These are phyloP conservation scores for Tringa solitaria DNA, from an alignment of 2,113 vertebrate species.

Conservation along the genomic window DNA sequence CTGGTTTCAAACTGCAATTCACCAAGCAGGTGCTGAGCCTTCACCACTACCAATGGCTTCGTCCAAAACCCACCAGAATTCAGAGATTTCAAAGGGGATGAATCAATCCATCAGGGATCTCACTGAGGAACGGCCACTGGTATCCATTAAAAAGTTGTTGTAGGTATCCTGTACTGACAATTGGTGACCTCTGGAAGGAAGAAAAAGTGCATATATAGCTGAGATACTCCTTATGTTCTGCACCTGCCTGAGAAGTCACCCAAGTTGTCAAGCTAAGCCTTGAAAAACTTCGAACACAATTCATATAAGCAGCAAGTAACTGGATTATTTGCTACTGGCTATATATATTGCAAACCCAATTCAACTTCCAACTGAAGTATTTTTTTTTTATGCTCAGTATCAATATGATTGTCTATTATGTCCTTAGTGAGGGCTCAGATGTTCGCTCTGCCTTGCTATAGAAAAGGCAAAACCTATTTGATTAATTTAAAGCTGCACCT, in stretches of 20 bases:
- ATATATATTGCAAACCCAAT: background rate
- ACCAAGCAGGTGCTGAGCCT: background rate
- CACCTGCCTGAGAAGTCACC: background rate
- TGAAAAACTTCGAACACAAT: background rate
- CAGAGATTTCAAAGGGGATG: background rate
- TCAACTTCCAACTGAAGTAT: background rate
- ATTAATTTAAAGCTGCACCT: background rate
- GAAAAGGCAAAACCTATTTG: background rate
- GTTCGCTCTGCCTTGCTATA: background rate
- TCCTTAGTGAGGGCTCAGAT: background rate
- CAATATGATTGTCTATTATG: background rate
- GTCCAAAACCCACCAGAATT: background rate
- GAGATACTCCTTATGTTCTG: background rate
- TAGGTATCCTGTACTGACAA: background rate
- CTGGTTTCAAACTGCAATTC: background rate
- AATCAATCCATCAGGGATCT: background rate
- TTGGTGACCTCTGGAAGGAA: background rate
- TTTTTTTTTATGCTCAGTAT: background rate
- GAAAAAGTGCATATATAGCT: background rate
- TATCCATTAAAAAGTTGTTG: background rate
- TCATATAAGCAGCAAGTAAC: background rate
- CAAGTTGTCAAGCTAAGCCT: background rate
- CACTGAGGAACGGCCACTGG: background rate
- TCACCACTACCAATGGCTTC: background rate
- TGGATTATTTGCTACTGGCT: background rate